Conservation (phyloP, 1,140 invertebrate genomes). For the Pentalonia nigronervosa region DNA sequence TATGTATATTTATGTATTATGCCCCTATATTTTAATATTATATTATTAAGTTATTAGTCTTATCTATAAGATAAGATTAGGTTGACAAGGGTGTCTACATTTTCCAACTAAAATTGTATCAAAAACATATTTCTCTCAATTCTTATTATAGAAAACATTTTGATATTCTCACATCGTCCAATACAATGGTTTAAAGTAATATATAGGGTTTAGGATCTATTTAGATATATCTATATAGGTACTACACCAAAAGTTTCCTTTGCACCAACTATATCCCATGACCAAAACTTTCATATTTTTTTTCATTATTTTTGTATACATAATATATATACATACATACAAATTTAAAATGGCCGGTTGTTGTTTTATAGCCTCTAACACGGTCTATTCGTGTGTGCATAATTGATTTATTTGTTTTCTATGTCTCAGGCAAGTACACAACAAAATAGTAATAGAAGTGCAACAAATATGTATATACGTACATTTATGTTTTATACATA, state of each 20-base stretch:
- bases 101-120: neutral
- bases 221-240: neutral
- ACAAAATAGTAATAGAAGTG: constrained; percentile 33
- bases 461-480: constrained; percentile 36
- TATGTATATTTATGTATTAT: too few relatives aligned
- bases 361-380: constrained; percentile 27
- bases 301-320: neutral
- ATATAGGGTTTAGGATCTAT: neutral
- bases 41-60: too few relatives aligned
- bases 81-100: too few relatives aligned
- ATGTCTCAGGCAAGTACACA: neutral
- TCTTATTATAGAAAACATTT: neutral
- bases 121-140: neutral
- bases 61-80: too few relatives aligned
- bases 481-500: neutral
- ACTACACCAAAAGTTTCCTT: neutral
- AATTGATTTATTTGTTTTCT: constrained; percentile 56
- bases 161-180: neutral
- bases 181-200: neutral
- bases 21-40: too few relatives aligned
- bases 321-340: neutral
- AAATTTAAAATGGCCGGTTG: constrained; percentile 15
- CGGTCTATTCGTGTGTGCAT: constrained; percentile 40
- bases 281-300: neutral
- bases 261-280: neutral